phyloP scores from a whole-genome alignment of 2,113 vertebrate genomes.

The Aptenodytes forsteri region DNA sequence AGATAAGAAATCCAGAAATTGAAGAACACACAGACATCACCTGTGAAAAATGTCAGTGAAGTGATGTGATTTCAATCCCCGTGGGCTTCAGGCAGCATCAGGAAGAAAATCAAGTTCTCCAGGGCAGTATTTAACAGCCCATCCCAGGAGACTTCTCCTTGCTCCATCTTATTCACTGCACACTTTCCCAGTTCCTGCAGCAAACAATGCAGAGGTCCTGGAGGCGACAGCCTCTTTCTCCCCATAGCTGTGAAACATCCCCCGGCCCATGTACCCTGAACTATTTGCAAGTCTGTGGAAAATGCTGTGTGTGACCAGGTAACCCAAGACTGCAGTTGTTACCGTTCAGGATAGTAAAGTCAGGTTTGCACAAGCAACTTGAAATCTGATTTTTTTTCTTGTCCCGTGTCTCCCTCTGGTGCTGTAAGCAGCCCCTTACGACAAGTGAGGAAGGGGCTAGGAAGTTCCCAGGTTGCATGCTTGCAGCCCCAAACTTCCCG shows the following conservation, averaged over 20 bases:
- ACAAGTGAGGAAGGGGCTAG: neutral
- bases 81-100: rapidly evolving
- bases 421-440: neutral
- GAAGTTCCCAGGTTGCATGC: neutral
- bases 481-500: neutral
- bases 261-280: neutral
- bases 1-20: conserved; percentile 32
- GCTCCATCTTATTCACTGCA: neutral
- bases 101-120: conserved; percentile 2
- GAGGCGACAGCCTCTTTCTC: neutral
- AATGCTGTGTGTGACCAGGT: neutral
- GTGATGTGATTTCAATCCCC: neutral
- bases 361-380: neutral
- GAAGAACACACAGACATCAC: conserved; percentile 30
- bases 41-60: conserved; percentile 20
- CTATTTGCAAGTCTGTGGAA: neutral
- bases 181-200: neutral
- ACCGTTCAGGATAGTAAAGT: neutral
- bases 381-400: neutral
- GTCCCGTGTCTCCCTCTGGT: neutral
- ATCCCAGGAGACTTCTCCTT: neutral
- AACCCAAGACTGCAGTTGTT: neutral
- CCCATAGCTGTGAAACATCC: neutral
- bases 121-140: neutral
- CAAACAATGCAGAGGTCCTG: neutral